Percentiles rank a stretch among this genome's conserved stretches.
Conservation (phyloP, 2,797 vertebrate species). For the Pempheris klunzingeri region DNA sequence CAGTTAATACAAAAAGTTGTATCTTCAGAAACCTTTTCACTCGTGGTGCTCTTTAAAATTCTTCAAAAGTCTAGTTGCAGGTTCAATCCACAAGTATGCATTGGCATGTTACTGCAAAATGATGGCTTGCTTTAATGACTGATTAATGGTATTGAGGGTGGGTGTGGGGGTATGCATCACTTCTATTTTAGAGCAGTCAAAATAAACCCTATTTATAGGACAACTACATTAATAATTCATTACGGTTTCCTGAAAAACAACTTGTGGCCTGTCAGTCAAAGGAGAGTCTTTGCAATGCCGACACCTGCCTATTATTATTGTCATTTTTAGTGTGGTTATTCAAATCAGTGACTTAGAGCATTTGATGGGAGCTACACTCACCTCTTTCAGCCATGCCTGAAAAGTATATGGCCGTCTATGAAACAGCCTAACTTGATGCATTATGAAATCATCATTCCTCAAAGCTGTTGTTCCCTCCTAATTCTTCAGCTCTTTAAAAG, state of each 20-base stretch:
- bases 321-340: neutral
- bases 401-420: neutral
- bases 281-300: neutral
- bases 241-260: conserved; percentile 5
- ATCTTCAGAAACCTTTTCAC: conserved; percentile 17
- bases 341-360: conserved; percentile 3
- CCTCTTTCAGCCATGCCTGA: conserved; percentile 1
- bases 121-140: neutral
- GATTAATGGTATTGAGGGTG: neutral
- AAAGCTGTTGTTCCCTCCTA: conserved; percentile 15
- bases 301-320: neutral
- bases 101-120: neutral
- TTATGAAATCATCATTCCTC: conserved; percentile 47
- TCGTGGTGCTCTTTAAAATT: neutral
- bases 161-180: neutral
- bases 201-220: neutral
- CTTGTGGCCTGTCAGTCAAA: neutral
- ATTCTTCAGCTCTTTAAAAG: conserved; percentile 34
- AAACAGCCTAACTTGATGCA: conserved; percentile 1
- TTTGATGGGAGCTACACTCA: conserved; percentile 2
- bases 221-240: neutral
- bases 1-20: conserved; percentile 3
- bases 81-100: neutral
- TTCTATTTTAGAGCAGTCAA: no score
- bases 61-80: neutral